Percentiles rank a stretch among this genome's conserved stretches.
These are phyloP conservation scores for Barypeithes pellucidus DNA, from an alignment of 2,888 invertebrate genomes.

Conservation along the genomic window DNA sequence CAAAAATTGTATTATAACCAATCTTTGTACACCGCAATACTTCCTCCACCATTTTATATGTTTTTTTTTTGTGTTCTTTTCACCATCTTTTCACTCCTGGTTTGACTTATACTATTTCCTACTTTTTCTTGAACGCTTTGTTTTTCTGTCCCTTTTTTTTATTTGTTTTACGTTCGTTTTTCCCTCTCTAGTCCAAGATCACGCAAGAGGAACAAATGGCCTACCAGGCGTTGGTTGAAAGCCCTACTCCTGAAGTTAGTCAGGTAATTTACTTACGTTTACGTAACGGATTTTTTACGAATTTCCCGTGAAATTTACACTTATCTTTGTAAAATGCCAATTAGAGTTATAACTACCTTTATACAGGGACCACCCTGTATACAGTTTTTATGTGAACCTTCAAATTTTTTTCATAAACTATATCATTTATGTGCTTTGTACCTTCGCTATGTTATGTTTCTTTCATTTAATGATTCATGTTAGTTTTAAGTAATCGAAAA, in stretches of 20 bases:
- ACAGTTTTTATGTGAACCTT: too few relatives aligned
- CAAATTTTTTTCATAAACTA: too few relatives aligned
- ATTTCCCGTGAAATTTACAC: too few relatives aligned
- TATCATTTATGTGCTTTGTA: too few relatives aligned
- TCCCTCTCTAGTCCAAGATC: conserved; percentile 80
- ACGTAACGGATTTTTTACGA: too few relatives aligned
- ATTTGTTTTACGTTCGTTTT: conserved; percentile 65
- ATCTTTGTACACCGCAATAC: conserved; percentile 41
- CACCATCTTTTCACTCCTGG: conserved; percentile 40
- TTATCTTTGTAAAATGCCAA: too few relatives aligned
- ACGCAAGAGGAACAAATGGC: conserved; percentile 93
- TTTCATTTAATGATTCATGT: background rate
- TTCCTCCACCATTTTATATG: conserved; percentile 49
- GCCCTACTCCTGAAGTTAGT: conserved; percentile 67
- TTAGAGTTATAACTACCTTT: too few relatives aligned
- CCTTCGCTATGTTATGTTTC: background rate
- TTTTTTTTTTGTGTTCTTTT: conserved; percentile 34
- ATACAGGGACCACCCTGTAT: too few relatives aligned
- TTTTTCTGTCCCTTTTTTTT: conserved; percentile 63
- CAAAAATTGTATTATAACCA: conserved; percentile 41
- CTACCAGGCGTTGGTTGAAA: conserved; percentile 92
- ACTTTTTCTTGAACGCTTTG: conserved; percentile 47
- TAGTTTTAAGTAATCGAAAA: too few relatives aligned
- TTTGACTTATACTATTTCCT: conserved; percentile 53
- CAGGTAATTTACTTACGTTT: conserved; percentile 61